Evolutionary conservation across 2,888 invertebrate genomes (phyloP).

Genomic region (Drosophila tripunctata): DNA sequence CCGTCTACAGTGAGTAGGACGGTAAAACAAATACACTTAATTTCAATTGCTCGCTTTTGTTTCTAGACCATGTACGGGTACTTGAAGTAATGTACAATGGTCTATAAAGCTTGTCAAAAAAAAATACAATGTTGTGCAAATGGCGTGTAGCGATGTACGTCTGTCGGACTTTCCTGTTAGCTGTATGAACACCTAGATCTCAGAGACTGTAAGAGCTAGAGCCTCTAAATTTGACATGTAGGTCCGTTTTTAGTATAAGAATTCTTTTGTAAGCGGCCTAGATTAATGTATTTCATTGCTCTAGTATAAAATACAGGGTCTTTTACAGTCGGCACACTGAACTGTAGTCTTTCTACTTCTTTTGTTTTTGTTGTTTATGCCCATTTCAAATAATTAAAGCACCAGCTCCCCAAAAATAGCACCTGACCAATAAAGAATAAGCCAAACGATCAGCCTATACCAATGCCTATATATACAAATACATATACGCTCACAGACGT

Average conservation of each 20-base stretch:
- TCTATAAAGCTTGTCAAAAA: not conserved
- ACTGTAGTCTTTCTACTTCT: too few relatives aligned
- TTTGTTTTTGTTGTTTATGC: conserved; percentile 48
- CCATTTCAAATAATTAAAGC: conserved; percentile 60
- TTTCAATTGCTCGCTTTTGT: conserved; percentile 36
- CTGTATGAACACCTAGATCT: too few relatives aligned
- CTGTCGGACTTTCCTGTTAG: too few relatives aligned
- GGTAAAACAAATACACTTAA: conserved; percentile 20
- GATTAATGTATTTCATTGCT: too few relatives aligned
- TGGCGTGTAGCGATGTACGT: too few relatives aligned
- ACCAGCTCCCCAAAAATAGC: conserved; percentile 51
- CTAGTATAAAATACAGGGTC: not conserved
- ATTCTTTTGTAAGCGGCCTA: too few relatives aligned
- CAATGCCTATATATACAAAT: conserved; percentile 3
- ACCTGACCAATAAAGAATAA: conserved; percentile 39
- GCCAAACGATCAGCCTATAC: conserved; percentile 43
- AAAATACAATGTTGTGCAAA: too few relatives aligned
- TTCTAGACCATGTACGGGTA: not conserved
- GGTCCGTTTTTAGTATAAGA: not conserved
- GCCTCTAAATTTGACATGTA: too few relatives aligned
- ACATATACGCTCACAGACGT: not conserved
- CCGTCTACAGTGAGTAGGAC: not conserved
- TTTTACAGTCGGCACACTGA: not conserved
- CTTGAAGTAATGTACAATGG: not conserved
- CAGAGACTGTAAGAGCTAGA: too few relatives aligned